These are phyloP conservation scores for Chironomus tepperi DNA, from an alignment of 1,140 invertebrate species.

Conservation along the genomic window DNA sequence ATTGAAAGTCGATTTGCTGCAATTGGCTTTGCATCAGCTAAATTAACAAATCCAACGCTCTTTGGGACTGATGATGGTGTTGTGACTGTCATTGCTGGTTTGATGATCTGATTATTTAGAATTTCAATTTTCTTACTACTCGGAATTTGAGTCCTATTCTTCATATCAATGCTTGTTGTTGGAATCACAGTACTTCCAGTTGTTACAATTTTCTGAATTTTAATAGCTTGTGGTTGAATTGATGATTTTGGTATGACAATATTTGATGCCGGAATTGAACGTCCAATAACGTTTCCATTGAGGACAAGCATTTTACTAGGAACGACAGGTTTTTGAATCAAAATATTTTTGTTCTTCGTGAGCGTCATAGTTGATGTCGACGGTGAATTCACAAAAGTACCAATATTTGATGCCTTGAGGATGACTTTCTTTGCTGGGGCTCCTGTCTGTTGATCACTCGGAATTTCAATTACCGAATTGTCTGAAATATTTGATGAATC, in stretches of 20 bases:
- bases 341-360: background rate
- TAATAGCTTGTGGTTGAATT: background rate
- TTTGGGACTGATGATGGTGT: background rate
- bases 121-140: slow-evolving; percentile 11
- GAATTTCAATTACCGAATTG: background rate
- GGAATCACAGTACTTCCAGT: background rate
- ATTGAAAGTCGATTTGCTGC: background rate
- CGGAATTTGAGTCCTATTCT: background rate
- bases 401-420: background rate
- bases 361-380: background rate
- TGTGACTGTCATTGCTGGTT: background rate
- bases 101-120: background rate
- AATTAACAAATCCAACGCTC: background rate
- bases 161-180: background rate
- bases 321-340: background rate
- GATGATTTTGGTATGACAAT: background rate
- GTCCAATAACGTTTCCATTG: background rate
- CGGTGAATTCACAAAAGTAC: background rate
- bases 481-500: slow-evolving; percentile 25
- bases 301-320: background rate
- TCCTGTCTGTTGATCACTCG: background rate
- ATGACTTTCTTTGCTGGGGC: background rate
- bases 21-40: background rate
- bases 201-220: background rate
- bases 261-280: background rate